Base-by-base conservation (phyloP, 2,797 vertebrate species). In the Furcifer pardalis region DNA sequence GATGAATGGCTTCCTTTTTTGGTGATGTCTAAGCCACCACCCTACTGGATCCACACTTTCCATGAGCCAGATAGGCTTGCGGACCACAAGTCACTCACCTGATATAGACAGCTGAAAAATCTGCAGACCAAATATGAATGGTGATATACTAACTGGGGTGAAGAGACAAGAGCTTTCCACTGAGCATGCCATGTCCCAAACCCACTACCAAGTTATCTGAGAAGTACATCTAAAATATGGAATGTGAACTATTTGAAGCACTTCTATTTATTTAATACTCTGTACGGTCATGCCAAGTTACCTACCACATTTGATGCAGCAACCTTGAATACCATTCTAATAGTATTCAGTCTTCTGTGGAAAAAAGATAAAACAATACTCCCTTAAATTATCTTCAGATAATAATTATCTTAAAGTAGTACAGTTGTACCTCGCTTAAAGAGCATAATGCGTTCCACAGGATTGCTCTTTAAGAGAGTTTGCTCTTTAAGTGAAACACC, bases 211-310 rank as follows among this genome's bases (percentile, higher is more conserved):
- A 59, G 60, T 89, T 92, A 87, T 83, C 69, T 79, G 80, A 10
- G 77, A 84, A 80, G 87, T 83, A 52, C 46, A 37, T 89, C 82
- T 87, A 92, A 90, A 92, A 93, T 35, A 85, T 68, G 44, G 84
- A 90, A 90, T 75, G 90, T 90, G 83, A 92, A 92, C 86, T 25
- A 91, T 56, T 46, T 86, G 74, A 90, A 81, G 77, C 82, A 68
- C 88, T 89, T 91, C 87, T 89, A 84, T 86, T 90, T 91, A 91
- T 90, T 91, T 91, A 90, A 87, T 91, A 88, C 85, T 72, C 17
- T 19, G 17, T 56, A 37, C 92, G 85, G 81, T 86, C 86, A 90
- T 93, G 77, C 85, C 86, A 90, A 42, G 77, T 84, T 85, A 88
- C 69, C 88, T 82, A 90, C 72, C 42, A 35, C 91, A 87, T 56